Evolutionary conservation across 2,113 vertebrate genomes (phyloP), one percentile per base, ranked within the genome.

Genomic region (Corapipo altera): DNA sequence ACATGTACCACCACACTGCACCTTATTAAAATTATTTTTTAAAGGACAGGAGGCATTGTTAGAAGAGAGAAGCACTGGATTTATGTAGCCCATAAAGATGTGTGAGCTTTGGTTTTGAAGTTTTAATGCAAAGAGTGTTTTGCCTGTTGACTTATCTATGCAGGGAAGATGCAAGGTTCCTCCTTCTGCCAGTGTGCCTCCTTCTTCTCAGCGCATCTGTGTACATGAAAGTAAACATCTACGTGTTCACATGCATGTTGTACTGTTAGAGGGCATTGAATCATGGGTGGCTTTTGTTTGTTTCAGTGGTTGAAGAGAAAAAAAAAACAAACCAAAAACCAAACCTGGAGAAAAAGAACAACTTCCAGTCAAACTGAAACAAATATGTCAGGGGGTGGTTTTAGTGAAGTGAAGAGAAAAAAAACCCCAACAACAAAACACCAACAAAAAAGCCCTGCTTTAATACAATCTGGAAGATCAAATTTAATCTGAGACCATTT

Each of bases 211-310:
- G 43, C 51, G 32, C 88, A 80, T 85, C 90, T 94, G 82, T 0
- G 15, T n/a, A 84, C 75, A 16, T 93, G 88, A 93, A 93, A 91
- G 82, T 83, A 79, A 93, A 93, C 78, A 77, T 91, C 78, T 96
- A 71, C 69, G 72, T 96, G 92, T 92, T 85, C 5, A 0, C 79
- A 43, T 57, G 89, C 93, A 83, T 96, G 85, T 84, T 32, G 17
- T 58, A 3, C 64, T 67, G 2, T 11, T 72, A n/a, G 33, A 71
- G 52, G 12, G 69, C 52, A 64, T 52, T 79, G 55, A 58, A 67
- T 54, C 61, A 48, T 2, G 48, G 52, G 86, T 67, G 88, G 59
- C 27, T 91, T 89, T 88, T 95, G 58, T 80, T 93, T 95, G 59
- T 59, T 90, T 83, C 88, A 26, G 43, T 15, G 5, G 39, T 44